Evolutionary conservation across 2,113 vertebrate genomes (phyloP).

Genomic region (Corythoichthys intestinalis): DNA sequence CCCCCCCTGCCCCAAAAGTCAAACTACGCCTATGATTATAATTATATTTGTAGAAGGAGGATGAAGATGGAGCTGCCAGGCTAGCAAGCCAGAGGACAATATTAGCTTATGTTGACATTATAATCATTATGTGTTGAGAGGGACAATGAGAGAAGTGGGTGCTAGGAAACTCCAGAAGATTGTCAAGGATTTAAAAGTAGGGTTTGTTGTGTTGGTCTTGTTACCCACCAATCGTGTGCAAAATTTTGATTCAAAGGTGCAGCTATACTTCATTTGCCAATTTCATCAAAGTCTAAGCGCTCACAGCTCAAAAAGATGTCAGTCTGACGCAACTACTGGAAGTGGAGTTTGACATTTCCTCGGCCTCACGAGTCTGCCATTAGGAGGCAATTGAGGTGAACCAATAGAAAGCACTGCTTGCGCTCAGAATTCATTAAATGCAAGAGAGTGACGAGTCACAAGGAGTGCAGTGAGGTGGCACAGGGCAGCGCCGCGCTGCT

Average conservation of each 20-base stretch:
- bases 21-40: too few species aligned
- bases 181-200: background rate
- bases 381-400: constrained; percentile 71
- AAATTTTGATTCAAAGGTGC: constrained; percentile 1
- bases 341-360: constrained; percentile 65
- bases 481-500: constrained; percentile 31
- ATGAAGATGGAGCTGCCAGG: background rate
- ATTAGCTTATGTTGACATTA: too few species aligned
- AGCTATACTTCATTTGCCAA: background rate
- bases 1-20: too few species aligned
- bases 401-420: constrained; percentile 72
- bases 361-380: constrained; percentile 69
- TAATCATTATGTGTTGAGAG: background rate
- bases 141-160: background rate
- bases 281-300: constrained; percentile 11
- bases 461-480: constrained; percentile 56
- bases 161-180: background rate
- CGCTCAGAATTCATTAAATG: constrained; percentile 73
- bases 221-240: background rate
- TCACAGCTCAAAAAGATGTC: constrained; percentile 39
- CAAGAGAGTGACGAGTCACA: constrained; percentile 61
- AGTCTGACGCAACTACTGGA: constrained; percentile 47
- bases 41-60: background rate
- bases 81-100: too few species aligned
- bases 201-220: background rate